Percentiles rank a stretch among this genome's conserved stretches.
Evolutionary conservation across 2,113 vertebrate genomes (phyloP).

Genomic region (Epinephelus fuscoguttatus): DNA sequence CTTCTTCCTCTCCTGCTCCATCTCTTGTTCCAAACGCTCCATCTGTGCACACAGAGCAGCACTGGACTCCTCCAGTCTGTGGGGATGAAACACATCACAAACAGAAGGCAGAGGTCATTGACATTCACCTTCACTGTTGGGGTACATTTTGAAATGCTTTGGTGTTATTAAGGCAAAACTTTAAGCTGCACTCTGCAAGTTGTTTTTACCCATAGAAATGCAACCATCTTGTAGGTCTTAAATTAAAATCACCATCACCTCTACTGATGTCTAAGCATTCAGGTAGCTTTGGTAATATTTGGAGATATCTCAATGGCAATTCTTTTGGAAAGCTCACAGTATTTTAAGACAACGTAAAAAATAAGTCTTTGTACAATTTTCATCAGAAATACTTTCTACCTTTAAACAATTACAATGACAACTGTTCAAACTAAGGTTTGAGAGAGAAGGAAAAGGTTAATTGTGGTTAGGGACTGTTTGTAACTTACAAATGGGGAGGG

Average conservation of each 20-base stretch:
- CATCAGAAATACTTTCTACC: background rate
- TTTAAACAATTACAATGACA: background rate
- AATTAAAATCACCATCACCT: too few relatives aligned
- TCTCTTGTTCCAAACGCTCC: conserved; percentile 89
- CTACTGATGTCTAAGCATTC: background rate
- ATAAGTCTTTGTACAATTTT: background rate
- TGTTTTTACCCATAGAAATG: background rate
- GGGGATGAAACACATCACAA: conserved; percentile 18
- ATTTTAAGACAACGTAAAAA: background rate
- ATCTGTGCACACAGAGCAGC: conserved; percentile 86
- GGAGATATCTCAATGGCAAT: background rate
- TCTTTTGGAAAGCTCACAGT: background rate
- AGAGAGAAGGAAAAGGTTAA: too few relatives aligned
- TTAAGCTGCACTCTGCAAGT: background rate
- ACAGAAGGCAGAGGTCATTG: background rate
- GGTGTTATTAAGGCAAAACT: background rate
- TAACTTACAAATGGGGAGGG: too few relatives aligned
- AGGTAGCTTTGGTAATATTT: background rate
- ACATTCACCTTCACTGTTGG: background rate
- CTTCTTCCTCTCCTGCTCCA: conserved; percentile 93
- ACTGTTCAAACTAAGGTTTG: background rate
- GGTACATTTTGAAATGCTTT: background rate
- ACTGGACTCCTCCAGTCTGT: conserved; percentile 91
- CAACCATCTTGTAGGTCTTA: background rate
- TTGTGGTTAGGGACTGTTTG: too few relatives aligned